phyloP scores from a whole-genome alignment of 2,113 vertebrate species.

The Pavo muticus region DNA sequence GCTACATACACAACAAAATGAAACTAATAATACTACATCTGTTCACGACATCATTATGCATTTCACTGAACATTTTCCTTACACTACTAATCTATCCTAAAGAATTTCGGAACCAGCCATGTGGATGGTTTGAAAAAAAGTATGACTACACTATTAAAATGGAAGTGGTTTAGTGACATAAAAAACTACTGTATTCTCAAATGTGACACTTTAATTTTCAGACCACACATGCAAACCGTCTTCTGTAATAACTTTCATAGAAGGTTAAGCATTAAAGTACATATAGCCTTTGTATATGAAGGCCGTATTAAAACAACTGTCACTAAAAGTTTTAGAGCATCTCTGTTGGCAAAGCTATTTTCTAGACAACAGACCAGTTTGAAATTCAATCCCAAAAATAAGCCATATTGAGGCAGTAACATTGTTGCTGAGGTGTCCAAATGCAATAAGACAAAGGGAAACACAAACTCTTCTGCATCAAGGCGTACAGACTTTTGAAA shows the following conservation, averaged over 20 bases:
- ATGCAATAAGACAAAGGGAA: not conserved
- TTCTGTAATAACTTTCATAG: not conserved
- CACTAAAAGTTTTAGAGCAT: constrained; percentile 3
- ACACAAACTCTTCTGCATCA: not conserved
- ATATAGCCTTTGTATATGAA: not conserved
- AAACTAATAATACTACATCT: not conserved
- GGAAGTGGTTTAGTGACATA: too few relatives aligned
- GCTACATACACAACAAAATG: too few relatives aligned
- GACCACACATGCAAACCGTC: not conserved
- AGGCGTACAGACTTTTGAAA: not conserved
- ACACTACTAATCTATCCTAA: not conserved
- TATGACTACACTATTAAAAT: too few relatives aligned
- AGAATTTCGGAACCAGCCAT: too few relatives aligned
- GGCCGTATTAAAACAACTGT: not conserved
- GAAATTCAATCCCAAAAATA: not conserved
- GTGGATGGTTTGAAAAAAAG: too few relatives aligned
- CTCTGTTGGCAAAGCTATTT: constrained; percentile 17
- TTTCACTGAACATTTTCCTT: not conserved
- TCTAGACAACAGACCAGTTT: not conserved
- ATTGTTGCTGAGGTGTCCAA: not conserved
- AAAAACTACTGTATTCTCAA: too few relatives aligned
- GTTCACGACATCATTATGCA: not conserved
- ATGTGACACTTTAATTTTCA: not conserved
- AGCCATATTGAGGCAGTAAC: not conserved
- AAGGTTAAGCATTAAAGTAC: not conserved